These are phyloP conservation scores for Trichopoda pennipes DNA, from an alignment of 2,888 invertebrate species.

Conservation along the genomic window DNA sequence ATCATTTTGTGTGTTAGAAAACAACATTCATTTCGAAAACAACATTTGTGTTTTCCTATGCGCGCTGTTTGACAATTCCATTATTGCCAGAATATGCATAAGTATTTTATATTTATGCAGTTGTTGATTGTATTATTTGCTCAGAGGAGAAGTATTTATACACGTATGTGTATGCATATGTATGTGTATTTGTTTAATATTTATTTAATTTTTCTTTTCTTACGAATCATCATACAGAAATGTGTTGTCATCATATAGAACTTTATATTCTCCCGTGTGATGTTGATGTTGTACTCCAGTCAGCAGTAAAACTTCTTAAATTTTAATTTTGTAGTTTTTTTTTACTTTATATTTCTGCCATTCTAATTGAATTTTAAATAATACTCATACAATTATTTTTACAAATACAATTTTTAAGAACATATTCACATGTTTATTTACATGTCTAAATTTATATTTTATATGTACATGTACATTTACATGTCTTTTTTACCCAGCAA, in stretches of 20 bases:
- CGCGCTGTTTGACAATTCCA: conserved; percentile 78
- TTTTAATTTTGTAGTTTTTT: conserved; percentile 23
- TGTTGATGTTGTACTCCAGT: conserved; percentile 8
- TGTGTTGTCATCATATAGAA: background rate
- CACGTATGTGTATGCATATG: too few relatives aligned
- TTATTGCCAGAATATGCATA: conserved; percentile 75
- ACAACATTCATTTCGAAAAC: background rate
- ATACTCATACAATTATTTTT: background rate
- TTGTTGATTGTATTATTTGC: conserved; percentile 56
- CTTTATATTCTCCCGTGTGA: conserved; percentile 1
- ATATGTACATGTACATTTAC: background rate
- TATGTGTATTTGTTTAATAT: conserved; percentile 3
- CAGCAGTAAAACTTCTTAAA: conserved; percentile 52
- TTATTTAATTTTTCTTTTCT: conserved; percentile 1
- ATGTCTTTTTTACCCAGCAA: too few relatives aligned
- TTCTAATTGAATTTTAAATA: background rate
- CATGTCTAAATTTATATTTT: too few relatives aligned
- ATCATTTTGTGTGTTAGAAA: conserved; percentile 2
- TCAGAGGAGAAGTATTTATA: conserved; percentile 20
- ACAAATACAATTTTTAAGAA: background rate
- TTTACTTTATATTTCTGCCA: background rate
- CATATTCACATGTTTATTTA: too few relatives aligned
- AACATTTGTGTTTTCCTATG: conserved; percentile 52
- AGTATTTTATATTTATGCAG: conserved; percentile 70
- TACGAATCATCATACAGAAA: background rate